Base-by-base conservation (phyloP, 2,888 invertebrate species). In the Leucoptera coffeella region DNA sequence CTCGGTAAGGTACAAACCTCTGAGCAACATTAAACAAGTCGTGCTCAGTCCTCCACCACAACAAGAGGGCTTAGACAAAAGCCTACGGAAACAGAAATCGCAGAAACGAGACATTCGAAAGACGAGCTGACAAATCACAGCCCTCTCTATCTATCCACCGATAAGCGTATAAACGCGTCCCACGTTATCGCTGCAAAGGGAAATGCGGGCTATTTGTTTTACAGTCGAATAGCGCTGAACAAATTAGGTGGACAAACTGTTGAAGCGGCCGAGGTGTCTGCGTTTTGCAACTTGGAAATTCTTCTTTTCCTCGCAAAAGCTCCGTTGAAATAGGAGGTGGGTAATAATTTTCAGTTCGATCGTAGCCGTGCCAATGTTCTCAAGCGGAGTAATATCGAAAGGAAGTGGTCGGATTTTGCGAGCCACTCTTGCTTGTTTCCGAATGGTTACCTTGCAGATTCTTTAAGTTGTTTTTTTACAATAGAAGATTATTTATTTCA, bases 201-300 rank as follows among this genome's bases (percentile, higher is more conserved):
- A 53, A 59, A 57, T 52, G 50, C 50, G 53, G 53, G 53, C 59
- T 65, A 65, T 67, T 67, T 69, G 64, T 69, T 69, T 65, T 61
- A 57, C 64, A 64, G 64, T 51, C 53, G 61, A 59, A 55, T 56
- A 57, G 50, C 58, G 57, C 46, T 58, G 69, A 64, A 62, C 65
- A 69, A 69, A 69, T 67, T 67, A 65, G 67, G 62, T 62, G 61
- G 65, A 64, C 69, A 67, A 65, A 67, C 69, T 65, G 62, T 61
- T 59, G 57, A 58, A 61, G 54, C 57, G 55, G 52, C 45, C 56
- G 60, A 64, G 60, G 62, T 64, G 65, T 62, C 65, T 61, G 54
- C 61, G 59, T 65, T 62, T 55, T 54, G 47, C 49, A 54, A 47
- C 41, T 50, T 39, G 51, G 44, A 50, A 62, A 62, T 61, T 61